Base-by-base conservation (phyloP, 2,888 invertebrate species). In the Dichetophora obliterata region DNA sequence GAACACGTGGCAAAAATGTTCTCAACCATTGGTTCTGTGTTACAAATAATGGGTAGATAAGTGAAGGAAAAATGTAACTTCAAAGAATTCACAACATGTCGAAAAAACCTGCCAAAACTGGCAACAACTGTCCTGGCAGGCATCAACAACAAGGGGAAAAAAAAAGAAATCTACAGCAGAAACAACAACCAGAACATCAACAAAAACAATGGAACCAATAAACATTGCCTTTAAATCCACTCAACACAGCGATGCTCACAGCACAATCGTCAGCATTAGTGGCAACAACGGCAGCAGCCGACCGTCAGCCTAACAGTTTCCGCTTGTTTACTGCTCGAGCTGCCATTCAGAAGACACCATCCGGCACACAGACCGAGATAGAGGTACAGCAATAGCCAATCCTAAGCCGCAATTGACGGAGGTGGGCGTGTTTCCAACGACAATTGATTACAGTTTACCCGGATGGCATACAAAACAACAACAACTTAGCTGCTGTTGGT, bases 221-320 rank as follows among this genome's bases (percentile, higher is more conserved):
- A 73, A 76, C 69, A 69, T 16, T 75, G 59, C 69, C 69, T 74
- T 16, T 37, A 74, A 74, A 74, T 74, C 31, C 74, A 74, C 66
- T 74, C 74, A 71, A 54, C 71, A 57, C 73, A 75, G 65, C n/a
- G 77, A 77, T 82, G 79, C 78, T 81, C 79, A 83, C 82, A 83
- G 82, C 81, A 77, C 43, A 68, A 79, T 79, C 75, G 73, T 71
- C 79, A 77, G 79, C 68, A 75, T 72, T 50, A 78, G 77, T 76
- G 78, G 77, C 79, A 80, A 77, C 83, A 82, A 81, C 84, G 82
- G 85, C 85, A 85, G 84, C 85, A 84, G 85, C 84, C 86, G 85
- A 87, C 84, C 88, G 84, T 85, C 88, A 88, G 88, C 85, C 82
- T 83, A 86, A 88, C 88, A 85, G 88, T 81, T 82, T 82, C 81